phyloP scores from a whole-genome alignment of 2,797 vertebrate species.

The Meriones psammophilus region DNA sequence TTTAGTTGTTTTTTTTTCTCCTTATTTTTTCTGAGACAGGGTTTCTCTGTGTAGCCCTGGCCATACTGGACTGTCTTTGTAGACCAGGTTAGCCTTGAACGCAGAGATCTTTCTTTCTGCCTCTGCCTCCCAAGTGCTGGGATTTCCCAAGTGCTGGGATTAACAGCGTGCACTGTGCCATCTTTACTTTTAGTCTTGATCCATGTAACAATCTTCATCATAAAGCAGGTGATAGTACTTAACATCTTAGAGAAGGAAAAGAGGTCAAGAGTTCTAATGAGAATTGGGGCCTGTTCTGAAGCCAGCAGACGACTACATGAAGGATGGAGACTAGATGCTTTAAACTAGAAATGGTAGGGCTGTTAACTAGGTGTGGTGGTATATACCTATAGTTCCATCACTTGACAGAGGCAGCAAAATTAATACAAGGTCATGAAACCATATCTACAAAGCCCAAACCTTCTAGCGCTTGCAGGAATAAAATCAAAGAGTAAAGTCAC shows the following conservation, averaged over 20 bases:
- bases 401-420: not conserved
- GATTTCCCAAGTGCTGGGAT: no score
- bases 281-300: constrained; percentile 17
- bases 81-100: no score
- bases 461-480: not conserved
- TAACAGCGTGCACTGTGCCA: no score
- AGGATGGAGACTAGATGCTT: not conserved
- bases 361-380: not conserved
- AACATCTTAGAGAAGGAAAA: constrained; percentile 26
- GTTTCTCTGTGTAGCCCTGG: no score
- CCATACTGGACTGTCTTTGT: no score
- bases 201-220: constrained; percentile 46
- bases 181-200: constrained; percentile 37
- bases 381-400: not conserved
- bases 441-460: not conserved
- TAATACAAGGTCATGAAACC: not conserved
- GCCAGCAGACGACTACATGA: not conserved
- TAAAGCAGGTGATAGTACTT: not conserved
- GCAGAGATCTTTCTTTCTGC: no score
- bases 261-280: not conserved
- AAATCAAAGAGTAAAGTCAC: not conserved
- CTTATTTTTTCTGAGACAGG: no score
- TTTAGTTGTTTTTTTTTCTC: not conserved
- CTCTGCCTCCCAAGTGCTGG: no score
- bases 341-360: not conserved